These are phyloP conservation scores for Orthosia cruda DNA, from an alignment of 2,888 invertebrate genomes.

Conservation along the genomic window DNA sequence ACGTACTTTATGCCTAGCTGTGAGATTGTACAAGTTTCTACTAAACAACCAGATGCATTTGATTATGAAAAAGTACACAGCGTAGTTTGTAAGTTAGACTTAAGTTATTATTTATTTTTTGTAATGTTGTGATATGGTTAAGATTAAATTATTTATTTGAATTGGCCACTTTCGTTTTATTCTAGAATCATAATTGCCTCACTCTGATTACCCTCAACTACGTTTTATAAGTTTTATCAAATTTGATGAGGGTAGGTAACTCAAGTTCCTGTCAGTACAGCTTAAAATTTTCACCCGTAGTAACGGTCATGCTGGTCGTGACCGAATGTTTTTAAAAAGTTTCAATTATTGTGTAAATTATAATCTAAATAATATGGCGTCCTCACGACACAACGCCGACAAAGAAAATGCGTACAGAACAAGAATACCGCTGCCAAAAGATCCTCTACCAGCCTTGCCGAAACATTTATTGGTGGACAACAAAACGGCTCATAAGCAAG, in stretches of 20 bases:
- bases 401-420: conserved; percentile 81
- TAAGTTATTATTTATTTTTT: conserved; percentile 85
- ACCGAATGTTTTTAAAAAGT: conserved; percentile 55
- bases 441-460: conserved; percentile 81
- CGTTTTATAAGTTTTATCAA: not conserved
- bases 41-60: conserved; percentile 90
- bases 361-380: conserved; percentile 42
- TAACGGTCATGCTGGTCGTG: conserved; percentile 82
- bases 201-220: conserved; percentile 6
- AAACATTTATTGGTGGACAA: conserved; percentile 72
- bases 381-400: conserved; percentile 73
- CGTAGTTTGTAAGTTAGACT: conserved; percentile 81
- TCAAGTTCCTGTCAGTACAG: conserved; percentile 4
- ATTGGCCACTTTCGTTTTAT: conserved; percentile 62
- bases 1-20: conserved; percentile 73
- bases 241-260: conserved; percentile 71
- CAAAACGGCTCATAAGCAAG: conserved; percentile 37
- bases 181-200: not conserved
- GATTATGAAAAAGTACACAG: conserved; percentile 91
- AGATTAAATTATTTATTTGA: conserved; percentile 86
- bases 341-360: conserved; percentile 33
- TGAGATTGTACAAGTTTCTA: conserved; percentile 69
- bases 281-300: conserved; percentile 40
- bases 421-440: conserved; percentile 81
- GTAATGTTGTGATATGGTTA: conserved; percentile 85